Percentiles rank a stretch among this genome's conserved stretches.
phyloP scores from a whole-genome alignment of 2,113 vertebrate genomes.

The Percina caprodes region DNA sequence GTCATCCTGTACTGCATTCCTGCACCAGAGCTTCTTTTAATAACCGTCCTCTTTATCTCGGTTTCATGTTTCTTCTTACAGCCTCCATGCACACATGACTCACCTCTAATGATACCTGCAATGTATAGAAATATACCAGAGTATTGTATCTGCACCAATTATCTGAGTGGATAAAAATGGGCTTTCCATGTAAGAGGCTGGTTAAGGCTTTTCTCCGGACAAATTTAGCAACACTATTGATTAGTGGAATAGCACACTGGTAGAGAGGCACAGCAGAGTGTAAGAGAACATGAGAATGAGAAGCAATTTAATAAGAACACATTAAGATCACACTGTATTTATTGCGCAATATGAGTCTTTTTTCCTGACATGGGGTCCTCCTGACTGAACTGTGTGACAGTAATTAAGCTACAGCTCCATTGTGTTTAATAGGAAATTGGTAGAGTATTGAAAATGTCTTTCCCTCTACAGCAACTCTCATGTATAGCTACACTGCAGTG shows the following conservation, averaged over 20 bases:
- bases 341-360: neutral
- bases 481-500: constrained; percentile 26
- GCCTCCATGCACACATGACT: constrained; percentile 42
- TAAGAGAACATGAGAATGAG: constrained; percentile 2
- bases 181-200: constrained; percentile 7
- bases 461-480: neutral
- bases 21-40: constrained; percentile 58
- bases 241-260: constrained; percentile 22
- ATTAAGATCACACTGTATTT: constrained; percentile 14
- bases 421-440: constrained; percentile 39
- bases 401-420: neutral
- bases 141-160: constrained; percentile 55
- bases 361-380: neutral
- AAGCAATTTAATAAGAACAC: constrained; percentile 25
- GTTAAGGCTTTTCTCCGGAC: constrained; percentile 1
- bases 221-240: constrained; percentile 45
- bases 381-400: neutral
- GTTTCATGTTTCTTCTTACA: constrained; percentile 39
- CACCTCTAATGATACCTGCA: constrained; percentile 58
- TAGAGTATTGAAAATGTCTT: constrained; percentile 44
- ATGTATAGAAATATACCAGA: constrained; percentile 26
- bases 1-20: constrained; percentile 58
- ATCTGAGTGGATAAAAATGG: constrained; percentile 37
- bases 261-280: neutral
- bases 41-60: constrained; percentile 67